These are phyloP conservation scores for Neopipo cinnamomea DNA, from an alignment of 2,113 vertebrate species.

Conservation along the genomic window DNA sequence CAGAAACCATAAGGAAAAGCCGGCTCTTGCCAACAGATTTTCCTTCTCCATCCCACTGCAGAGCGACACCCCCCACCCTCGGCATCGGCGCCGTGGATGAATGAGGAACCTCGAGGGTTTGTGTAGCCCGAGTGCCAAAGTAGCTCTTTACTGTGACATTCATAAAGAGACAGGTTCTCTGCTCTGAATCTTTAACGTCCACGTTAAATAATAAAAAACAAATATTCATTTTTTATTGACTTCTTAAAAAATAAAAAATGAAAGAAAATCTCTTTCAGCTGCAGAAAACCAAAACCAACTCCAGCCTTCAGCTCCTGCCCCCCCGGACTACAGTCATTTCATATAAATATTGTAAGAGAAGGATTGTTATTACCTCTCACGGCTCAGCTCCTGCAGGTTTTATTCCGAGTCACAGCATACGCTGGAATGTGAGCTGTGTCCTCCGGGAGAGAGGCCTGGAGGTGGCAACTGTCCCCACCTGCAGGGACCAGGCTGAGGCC, in stretches of 20 bases:
- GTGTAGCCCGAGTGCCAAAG: neutral
- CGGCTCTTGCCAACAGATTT: neutral
- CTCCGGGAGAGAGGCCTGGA: neutral
- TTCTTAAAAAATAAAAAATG: neutral
- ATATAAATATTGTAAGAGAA: neutral
- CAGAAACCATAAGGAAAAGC: neutral
- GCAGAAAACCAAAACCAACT: neutral
- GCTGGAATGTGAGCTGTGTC: fast-evolving
- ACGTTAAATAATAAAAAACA: neutral
- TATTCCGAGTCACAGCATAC: neutral
- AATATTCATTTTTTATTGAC: neutral
- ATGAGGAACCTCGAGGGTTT: neutral
- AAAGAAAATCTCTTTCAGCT: neutral
- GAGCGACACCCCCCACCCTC: fast-evolving
- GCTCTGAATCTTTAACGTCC: neutral
- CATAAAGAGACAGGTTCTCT: neutral
- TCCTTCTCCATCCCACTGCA: neutral
- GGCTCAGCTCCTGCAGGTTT: neutral
- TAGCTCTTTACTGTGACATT: neutral
- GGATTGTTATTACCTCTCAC: neutral
- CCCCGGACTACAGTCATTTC: neutral
- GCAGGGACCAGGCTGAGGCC: neutral
- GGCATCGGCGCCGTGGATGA: fast-evolving
- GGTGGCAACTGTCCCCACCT: neutral
- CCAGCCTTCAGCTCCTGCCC: neutral